Base-by-base conservation (phyloP, 2,888 invertebrate genomes). In the Zootermopsis nevadensis region DNA sequence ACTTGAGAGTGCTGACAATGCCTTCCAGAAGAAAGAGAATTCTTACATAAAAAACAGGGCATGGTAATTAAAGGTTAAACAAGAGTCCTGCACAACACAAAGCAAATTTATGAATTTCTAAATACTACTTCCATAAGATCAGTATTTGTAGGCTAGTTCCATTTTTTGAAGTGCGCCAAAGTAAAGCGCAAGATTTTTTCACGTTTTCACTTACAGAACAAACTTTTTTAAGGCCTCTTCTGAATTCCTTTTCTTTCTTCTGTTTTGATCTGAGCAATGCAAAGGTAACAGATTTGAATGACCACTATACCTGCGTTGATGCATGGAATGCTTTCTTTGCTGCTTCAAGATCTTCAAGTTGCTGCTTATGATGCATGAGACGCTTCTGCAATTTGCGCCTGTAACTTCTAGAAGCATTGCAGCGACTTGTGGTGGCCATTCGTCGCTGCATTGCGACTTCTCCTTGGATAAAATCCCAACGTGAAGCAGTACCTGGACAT, bases 391-490 rank as follows among this genome's bases (percentile, higher is more conserved):
- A 90, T 88, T 94, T 94, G 87, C 94, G 93, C 22, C 93, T 91
- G 87, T 93, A 93, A 87, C 91, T 90, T 86, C 92, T 91, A 0
- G 91, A 89, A n/a, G 89, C 88, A 6, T 88, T 88, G 83, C 83
- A 83, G 33, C 84, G 83, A 38, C 30, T 80, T 24, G 83, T 66
- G 2, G 83, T 79, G 35, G 84, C 87, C 60, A 89, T 88, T 86
- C 89, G 85, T 87, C 86, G 91, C 89, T 88, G 93, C 92, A 89
- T 93, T 88, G 87, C 93, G 87, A 91, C 91, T 89, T 95, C 95
- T 83, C 96, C 97, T 86, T 96, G 95, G 88, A 98, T 95, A 91
- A 97, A 98, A 89, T 97, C 96, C 97, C 97, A 98, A 83, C 97
- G 93, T 81, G 91, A 91, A 38, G 91, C 86, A 31, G 86, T 55